These are phyloP conservation scores for Polypterus bichir DNA, from an alignment of 2,113 vertebrate species.

Conservation along the genomic window DNA sequence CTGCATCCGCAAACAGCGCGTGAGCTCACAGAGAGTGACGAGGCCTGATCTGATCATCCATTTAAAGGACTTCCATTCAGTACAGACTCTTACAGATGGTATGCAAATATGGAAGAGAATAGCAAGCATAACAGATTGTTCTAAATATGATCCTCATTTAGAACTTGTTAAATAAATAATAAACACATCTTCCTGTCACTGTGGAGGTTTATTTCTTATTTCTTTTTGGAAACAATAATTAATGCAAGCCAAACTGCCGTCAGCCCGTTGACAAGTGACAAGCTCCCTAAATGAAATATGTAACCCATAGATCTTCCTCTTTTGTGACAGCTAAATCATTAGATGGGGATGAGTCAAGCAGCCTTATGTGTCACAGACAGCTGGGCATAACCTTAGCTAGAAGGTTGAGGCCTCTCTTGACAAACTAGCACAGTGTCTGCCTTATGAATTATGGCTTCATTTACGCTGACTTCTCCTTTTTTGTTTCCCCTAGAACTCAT, in stretches of 20 bases:
- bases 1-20: too few relatives aligned
- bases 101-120: too few relatives aligned
- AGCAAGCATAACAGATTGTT: too few relatives aligned
- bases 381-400: neutral
- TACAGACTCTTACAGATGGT: too few relatives aligned
- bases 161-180: conserved; percentile 1
- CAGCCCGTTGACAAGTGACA: neutral
- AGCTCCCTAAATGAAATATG: neutral
- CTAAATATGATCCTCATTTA: too few relatives aligned
- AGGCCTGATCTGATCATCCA: too few relatives aligned
- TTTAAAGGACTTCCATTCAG: too few relatives aligned
- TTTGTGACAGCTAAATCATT: neutral
- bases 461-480: conserved; percentile 1
- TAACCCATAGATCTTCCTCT: neutral
- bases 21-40: too few relatives aligned
- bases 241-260: neutral
- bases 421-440: neutral
- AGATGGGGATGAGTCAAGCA: neutral
- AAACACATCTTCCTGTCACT: neutral
- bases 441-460: neutral
- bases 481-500: neutral
- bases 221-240: neutral
- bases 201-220: neutral
- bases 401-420: neutral
- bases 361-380: neutral